Percentiles rank a stretch among this genome's conserved stretches.
These are phyloP conservation scores for Dendroctonus ponderosae DNA, from an alignment of 1,140 invertebrate species.

Conservation along the genomic window DNA sequence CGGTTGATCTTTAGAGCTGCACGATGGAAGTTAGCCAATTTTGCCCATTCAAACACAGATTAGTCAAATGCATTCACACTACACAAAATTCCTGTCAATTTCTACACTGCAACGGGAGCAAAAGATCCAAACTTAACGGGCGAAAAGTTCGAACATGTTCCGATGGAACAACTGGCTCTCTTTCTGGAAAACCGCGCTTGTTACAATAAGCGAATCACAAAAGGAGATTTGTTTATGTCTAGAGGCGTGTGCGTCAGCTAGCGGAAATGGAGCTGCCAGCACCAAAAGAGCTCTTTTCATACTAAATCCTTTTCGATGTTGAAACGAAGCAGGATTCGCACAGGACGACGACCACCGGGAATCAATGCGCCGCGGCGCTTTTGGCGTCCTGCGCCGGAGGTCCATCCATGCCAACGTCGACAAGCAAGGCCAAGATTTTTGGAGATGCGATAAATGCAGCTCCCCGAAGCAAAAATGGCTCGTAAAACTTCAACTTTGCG, in stretches of 20 bases:
- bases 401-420: slow-evolving; percentile 18
- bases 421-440: slow-evolving; percentile 21
- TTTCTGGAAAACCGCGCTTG: not conserved
- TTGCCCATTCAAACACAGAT: too few relatives aligned
- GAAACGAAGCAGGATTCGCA: slow-evolving; percentile 26
- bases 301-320: slow-evolving; percentile 31
- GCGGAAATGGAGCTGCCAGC: slow-evolving; percentile 8
- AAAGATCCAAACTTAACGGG: too few relatives aligned
- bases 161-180: too few relatives aligned
- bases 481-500: too few relatives aligned
- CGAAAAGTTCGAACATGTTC: too few relatives aligned
- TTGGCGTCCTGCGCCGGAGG: slow-evolving; percentile 42
- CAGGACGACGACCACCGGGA: slow-evolving; percentile 40
- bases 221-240: slow-evolving; percentile 27
- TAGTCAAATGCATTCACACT: too few relatives aligned
- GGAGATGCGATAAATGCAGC: not conserved
- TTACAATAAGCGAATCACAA: not conserved
- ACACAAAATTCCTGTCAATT: too few relatives aligned
- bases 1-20: too few relatives aligned
- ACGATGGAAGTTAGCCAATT: too few relatives aligned
- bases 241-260: slow-evolving; percentile 20
- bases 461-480: too few relatives aligned
- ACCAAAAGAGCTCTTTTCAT: slow-evolving; percentile 12
- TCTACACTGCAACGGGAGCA: too few relatives aligned
- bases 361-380: slow-evolving; percentile 42